These are phyloP conservation scores for Euspilapteryx auroguttella DNA, from an alignment of 2,888 invertebrate species.

Conservation along the genomic window DNA sequence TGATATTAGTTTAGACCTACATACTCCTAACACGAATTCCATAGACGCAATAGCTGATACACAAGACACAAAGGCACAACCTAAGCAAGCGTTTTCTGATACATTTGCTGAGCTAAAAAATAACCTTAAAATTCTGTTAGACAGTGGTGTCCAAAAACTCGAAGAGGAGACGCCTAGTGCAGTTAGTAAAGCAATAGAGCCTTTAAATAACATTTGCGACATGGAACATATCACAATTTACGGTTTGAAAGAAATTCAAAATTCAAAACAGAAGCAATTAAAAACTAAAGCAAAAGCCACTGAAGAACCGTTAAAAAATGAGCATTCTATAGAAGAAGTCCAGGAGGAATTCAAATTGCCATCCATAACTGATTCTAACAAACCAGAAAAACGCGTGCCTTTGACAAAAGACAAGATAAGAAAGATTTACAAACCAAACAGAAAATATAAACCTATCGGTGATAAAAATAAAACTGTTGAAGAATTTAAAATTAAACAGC, in stretches of 20 bases:
- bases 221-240: slow-evolving; percentile 48
- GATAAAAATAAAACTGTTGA: slow-evolving; percentile 23
- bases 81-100: slow-evolving; percentile 26
- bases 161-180: no score
- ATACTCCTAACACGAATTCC: slow-evolving; percentile 41
- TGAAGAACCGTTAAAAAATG: no score
- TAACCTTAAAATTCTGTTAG: slow-evolving; percentile 29
- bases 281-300: no score
- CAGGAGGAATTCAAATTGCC: slow-evolving; percentile 44
- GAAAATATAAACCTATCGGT: slow-evolving; percentile 26
- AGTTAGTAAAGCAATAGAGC: slow-evolving; percentile 5
- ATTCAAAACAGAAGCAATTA: slow-evolving; percentile 9
- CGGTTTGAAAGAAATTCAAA: slow-evolving; percentile 16
- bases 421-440: slow-evolving; percentile 23
- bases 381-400: slow-evolving; percentile 16
- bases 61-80: slow-evolving; percentile 7
- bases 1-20: slow-evolving; percentile 20
- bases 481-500: slow-evolving; percentile 26
- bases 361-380: slow-evolving; percentile 31
- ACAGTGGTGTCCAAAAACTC: no score
- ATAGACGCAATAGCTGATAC: slow-evolving; percentile 21
- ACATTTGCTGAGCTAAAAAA: slow-evolving; percentile 32
- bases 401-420: slow-evolving; percentile 23
- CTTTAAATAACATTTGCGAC: no score
- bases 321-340: no score